These are phyloP conservation scores for Drosophila flavopinicola DNA, from an alignment of 2,888 invertebrate genomes.

Conservation along the genomic window DNA sequence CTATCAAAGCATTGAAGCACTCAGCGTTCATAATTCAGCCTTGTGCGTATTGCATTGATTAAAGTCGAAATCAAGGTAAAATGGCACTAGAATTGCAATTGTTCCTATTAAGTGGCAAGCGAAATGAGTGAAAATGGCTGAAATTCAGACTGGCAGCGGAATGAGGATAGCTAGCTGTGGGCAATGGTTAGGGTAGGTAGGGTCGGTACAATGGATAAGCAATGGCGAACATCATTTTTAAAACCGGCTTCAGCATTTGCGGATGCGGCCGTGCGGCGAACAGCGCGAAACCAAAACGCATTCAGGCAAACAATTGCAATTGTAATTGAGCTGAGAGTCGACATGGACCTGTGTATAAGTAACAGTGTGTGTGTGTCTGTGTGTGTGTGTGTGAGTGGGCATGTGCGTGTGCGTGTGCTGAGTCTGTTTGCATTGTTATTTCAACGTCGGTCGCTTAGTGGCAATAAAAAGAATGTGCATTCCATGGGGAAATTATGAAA, in stretches of 20 bases:
- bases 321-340: slow-evolving; percentile 79
- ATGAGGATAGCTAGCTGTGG: neutral
- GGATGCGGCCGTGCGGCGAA: slow-evolving; percentile 54
- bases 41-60: slow-evolving; percentile 71
- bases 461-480: slow-evolving; percentile 81
- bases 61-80: slow-evolving; percentile 54
- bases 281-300: slow-evolving; percentile 75
- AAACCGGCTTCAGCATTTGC: slow-evolving; percentile 64
- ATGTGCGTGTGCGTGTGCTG: slow-evolving; percentile 25
- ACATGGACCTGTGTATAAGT: slow-evolving; percentile 44
- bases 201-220: slow-evolving; percentile 37
- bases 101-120: slow-evolving; percentile 43
- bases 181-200: neutral
- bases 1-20: slow-evolving; percentile 15
- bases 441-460: slow-evolving; percentile 78
- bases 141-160: slow-evolving; percentile 18
- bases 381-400: slow-evolving; percentile 14
- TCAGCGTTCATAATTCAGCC: slow-evolving; percentile 32
- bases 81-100: slow-evolving; percentile 57
- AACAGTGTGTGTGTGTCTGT: slow-evolving; percentile 23
- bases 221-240: slow-evolving; percentile 69
- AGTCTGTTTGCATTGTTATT: slow-evolving; percentile 76
- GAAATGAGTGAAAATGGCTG: slow-evolving; percentile 50
- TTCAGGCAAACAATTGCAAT: slow-evolving; percentile 81
- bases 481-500: slow-evolving; percentile 80